Evolutionary conservation across 2,797 vertebrate genomes (phyloP).

Genomic region (Prunella strophiata): DNA sequence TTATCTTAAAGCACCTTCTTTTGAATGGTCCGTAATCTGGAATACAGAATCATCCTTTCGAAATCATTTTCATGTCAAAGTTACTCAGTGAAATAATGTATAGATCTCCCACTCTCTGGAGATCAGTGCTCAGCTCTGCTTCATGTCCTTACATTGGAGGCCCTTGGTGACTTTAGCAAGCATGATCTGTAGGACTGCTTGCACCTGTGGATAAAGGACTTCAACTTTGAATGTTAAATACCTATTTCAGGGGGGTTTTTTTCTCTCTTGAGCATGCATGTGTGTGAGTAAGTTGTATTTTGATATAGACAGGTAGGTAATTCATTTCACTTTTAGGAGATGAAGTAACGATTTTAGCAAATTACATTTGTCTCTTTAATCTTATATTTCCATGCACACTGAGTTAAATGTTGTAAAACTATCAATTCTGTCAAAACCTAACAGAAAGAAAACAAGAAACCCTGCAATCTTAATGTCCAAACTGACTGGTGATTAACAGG

Average conservation of each 20-base stretch:
- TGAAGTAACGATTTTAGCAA: constrained; percentile 73
- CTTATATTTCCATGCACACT: constrained; percentile 82
- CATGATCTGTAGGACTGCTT: constrained; percentile 54
- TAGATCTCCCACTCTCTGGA: constrained; percentile 41
- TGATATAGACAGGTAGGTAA: constrained; percentile 73
- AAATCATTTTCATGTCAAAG: constrained; percentile 64
- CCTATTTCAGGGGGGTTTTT: not conserved
- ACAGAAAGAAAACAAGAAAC: constrained; percentile 82
- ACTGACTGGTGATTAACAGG: constrained; percentile 83
- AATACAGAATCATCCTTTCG: constrained; percentile 34
- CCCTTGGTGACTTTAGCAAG: constrained; percentile 53
- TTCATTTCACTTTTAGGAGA: constrained; percentile 77
- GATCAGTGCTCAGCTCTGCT: constrained; percentile 61
- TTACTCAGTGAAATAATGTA: constrained; percentile 60
- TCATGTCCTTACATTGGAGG: constrained; percentile 64
- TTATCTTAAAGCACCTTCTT: constrained; percentile 60
- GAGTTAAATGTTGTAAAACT: constrained; percentile 85
- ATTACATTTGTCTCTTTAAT: constrained; percentile 77
- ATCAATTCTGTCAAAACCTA: constrained; percentile 86
- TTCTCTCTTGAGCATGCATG: constrained; percentile 61
- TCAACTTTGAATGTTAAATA: constrained; percentile 71
- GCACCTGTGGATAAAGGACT: constrained; percentile 70
- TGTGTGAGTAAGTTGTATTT: constrained; percentile 49
- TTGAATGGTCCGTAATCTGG: constrained; percentile 21
- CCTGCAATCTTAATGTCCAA: constrained; percentile 84